Percentiles rank a stretch among this genome's conserved stretches.
Conservation (phyloP, 2,888 invertebrate species). For the Cosmorhoe ocellata region DNA sequence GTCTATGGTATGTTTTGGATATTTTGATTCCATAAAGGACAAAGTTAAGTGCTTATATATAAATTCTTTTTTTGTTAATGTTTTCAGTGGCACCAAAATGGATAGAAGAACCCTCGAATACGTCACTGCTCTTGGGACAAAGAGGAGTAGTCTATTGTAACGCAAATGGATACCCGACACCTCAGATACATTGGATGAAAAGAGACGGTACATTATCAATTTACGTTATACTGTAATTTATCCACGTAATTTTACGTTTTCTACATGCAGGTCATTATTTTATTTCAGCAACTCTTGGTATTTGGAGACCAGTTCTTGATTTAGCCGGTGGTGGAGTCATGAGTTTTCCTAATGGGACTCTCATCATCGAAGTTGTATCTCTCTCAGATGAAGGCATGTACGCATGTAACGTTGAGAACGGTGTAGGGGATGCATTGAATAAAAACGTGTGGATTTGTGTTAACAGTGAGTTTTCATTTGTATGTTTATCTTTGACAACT, state of each 20-base stretch:
- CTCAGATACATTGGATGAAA: constrained; percentile 89
- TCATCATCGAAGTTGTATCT: constrained; percentile 74
- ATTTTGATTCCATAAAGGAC: too few species aligned
- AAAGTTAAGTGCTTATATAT: too few species aligned
- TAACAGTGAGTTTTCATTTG: constrained; percentile 64
- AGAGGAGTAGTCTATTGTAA: constrained; percentile 88
- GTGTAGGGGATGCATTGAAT: constrained; percentile 70
- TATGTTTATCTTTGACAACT: too few species aligned
- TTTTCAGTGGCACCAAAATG: constrained; percentile 89
- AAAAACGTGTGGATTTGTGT: constrained; percentile 77
- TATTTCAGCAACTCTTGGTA: constrained; percentile 75
- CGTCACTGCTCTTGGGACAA: constrained; percentile 87
- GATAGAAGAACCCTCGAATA: constrained; percentile 88
- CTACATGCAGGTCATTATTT: too few species aligned
- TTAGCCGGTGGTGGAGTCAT: constrained; percentile 74
- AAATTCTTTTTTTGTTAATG: too few species aligned
- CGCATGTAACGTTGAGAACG: constrained; percentile 76
- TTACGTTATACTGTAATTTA: too few species aligned
- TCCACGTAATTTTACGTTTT: too few species aligned
- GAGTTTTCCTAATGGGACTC: constrained; percentile 73
- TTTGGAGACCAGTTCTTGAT: constrained; percentile 76
- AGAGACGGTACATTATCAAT: constrained; percentile 82
- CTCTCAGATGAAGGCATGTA: constrained; percentile 75
- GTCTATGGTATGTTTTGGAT: too few species aligned
- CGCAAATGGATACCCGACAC: constrained; percentile 90